Evolutionary conservation across 2,113 vertebrate genomes (phyloP).

Genomic region (Muntiacus reevesi): DNA sequence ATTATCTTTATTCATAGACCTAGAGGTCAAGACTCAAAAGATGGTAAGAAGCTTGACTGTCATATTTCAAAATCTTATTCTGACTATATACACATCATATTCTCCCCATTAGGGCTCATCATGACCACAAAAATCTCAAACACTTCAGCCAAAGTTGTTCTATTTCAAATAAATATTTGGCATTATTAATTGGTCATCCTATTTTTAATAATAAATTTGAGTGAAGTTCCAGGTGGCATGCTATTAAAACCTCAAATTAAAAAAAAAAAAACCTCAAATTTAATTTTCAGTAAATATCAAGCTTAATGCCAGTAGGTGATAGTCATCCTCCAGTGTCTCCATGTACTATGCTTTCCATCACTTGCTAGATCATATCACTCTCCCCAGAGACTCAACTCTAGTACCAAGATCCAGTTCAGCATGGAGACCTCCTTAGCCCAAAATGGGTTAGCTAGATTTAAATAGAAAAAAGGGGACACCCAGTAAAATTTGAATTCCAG

Average conservation of each 20-base stretch:
- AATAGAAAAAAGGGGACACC: fast-evolving
- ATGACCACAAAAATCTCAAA: background rate
- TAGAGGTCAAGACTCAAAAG: background rate
- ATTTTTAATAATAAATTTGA: background rate
- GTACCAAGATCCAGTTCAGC: background rate
- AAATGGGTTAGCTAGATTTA: background rate
- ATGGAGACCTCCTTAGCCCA: background rate
- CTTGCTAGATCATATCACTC: background rate
- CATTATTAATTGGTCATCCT: background rate
- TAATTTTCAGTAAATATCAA: background rate
- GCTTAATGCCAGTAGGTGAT: background rate
- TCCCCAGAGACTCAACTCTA: background rate
- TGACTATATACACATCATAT: background rate
- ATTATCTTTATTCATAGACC: background rate
- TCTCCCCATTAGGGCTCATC: background rate
- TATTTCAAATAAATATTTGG: background rate
- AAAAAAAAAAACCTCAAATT: background rate
- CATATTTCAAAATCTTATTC: background rate
- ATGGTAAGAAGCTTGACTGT: background rate
- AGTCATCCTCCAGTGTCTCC: background rate
- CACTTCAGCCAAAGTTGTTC: background rate
- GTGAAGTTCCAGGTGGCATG: background rate
- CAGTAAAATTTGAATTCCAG: background rate
- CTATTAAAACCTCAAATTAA: background rate
- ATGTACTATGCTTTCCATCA: background rate